Evolutionary conservation across 1,140 invertebrate species (phyloP).

Genomic region (Drosophila willistoni): DNA sequence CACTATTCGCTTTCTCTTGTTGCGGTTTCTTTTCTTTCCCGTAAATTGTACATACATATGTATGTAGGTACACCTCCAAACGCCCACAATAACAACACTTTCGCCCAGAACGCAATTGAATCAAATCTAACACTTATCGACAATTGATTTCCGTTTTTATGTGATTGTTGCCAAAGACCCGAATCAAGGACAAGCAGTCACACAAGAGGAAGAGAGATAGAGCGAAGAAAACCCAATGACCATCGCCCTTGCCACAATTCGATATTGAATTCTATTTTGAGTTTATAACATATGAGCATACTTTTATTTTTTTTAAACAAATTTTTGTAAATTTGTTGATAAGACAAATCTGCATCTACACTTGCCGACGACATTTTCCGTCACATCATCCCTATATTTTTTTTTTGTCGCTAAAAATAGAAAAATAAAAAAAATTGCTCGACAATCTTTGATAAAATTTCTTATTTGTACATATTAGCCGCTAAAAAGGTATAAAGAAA

Average conservation of each 20-base stretch:
- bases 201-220: not conserved
- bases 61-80: not conserved
- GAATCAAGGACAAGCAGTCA: not conserved
- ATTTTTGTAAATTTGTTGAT: not conserved
- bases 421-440: too few relatives aligned
- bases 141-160: constrained; percentile 45
- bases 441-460: too few relatives aligned
- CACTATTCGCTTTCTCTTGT: not conserved
- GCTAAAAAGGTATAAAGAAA: too few relatives aligned
- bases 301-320: not conserved
- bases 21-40: not conserved
- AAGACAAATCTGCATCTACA: too few relatives aligned
- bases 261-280: not conserved
- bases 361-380: too few relatives aligned
- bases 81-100: not conserved
- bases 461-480: too few relatives aligned
- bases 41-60: not conserved
- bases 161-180: constrained; percentile 18
- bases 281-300: not conserved
- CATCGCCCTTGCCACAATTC: not conserved
- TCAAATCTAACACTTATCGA: constrained; percentile 34
- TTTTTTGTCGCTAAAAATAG: too few relatives aligned
- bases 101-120: not conserved
- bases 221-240: not conserved
- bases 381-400: too few relatives aligned